Evolutionary conservation across 2,888 invertebrate species (phyloP), one percentile per base, ranked within the genome.

Genomic region (Trisateles emortualis): DNA sequence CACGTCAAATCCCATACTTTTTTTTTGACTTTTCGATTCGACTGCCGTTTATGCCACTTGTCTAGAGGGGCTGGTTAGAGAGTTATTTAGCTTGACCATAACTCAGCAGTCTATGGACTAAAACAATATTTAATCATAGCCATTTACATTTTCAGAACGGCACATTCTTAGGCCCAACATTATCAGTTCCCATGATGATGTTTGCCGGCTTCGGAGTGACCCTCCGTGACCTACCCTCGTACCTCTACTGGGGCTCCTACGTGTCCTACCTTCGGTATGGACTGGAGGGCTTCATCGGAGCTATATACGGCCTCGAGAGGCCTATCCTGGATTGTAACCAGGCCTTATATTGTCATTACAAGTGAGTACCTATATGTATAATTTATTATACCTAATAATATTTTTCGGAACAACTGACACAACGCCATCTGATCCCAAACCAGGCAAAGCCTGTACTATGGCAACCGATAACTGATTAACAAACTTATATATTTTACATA

Each of bases 191-290:
- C 0, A 96, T 99, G 94, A 97, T 99, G 96, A 97, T 99, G 96
- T 99, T 99, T 83, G 98, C 98, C 47, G 99, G 99, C 0, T 99
- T 99, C 86, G 98, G 99, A 13, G 98, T 99, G 5, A 96, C 97
- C 1, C 92, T 99, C 26, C 94, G 96, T 0, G 98, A 98, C 81
- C 94, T 99, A 52, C 99, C 99, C 0, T 74, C 84, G 0, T 98
- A 98, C 83, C 90, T 99, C 3, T 95, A 96, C 78, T 99, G 98
- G 98, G 96, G 99, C 0, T 97, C 97, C 32, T 97, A 98, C 82
- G 93, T 98, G 57, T 98, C 98, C 5, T 99, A 98, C 83, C 92
- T 98, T 46, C 94, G 98, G 45, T 99, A 98, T 81, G 97, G 97
- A 0, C 94, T 99, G 42, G 98, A 99, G 84, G 98, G 98, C 42